Evolutionary conservation across 2,797 vertebrate genomes (phyloP), one percentile per base, ranked within the genome.

Genomic region (Myioborus miniatus): DNA sequence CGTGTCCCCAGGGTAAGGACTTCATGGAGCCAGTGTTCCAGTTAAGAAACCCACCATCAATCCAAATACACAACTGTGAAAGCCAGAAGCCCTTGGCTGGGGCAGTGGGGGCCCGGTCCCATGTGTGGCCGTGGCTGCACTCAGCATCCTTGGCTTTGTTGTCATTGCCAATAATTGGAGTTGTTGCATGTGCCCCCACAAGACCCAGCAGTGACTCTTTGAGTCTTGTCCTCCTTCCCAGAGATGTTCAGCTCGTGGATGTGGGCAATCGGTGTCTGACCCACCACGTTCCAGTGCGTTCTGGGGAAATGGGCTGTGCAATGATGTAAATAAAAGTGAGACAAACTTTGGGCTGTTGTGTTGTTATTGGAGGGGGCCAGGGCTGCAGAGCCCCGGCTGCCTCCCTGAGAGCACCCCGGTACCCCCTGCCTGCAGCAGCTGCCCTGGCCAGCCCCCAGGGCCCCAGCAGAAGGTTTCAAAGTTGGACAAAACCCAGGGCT

Each of bases 291-390:
- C 83, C 82, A 41, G 68, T 69, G 87, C 3, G 3, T 92, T 87
- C 29, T 20, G 83, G 90, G 94, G 87, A 96, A 96, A 93, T 0
- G 84, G 95, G 93, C 95, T 85, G 93, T 96, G 94, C 95, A 93
- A 96, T 97, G 62, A 15, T 96, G 90, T 96, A 95, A 97, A 97
- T 97, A 97, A 97, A 97, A 89, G 81, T 85, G 71, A 93, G 87
- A 94, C 49, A 58, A 81, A 87, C 82, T 24, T 69, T 9, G 56
- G 65, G 62, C 69, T 92, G 30, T 55, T 62, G 71, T 8, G 84
- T 90, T 22, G 43, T 95, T 89, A 32, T 77, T 96, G 87, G 49
- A 52, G 52, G 1, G 1, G 60, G 26, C 22, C 11, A 39, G 58
- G 60, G 22, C 65, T 70, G 41, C 29, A 32, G 64, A 47, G 20